Base-by-base conservation (phyloP, 2,797 vertebrate species). In the Siniperca obscura region DNA sequence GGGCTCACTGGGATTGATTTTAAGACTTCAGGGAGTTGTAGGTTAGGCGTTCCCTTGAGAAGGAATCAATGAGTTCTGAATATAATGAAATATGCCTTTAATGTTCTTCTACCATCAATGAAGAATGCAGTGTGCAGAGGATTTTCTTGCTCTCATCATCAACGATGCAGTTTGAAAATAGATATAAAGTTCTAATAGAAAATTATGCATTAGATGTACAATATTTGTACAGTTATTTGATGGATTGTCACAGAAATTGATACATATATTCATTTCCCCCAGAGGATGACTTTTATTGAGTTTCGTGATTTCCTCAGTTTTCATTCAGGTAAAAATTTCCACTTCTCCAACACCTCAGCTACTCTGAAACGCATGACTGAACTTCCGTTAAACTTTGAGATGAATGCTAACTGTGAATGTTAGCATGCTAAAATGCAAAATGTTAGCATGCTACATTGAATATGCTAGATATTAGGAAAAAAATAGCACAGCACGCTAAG, bases 1-100 rank as follows among this genome's bases (percentile, higher is more conserved):
- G 0, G 78, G 81, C 36, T 74, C 64, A 0, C 69, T 55, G 46
- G 64, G 83, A 86, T 80, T 82, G 83, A 80, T 81, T 84, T 78
- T 59, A 46, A 60, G 76, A 85, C 88, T 22, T 21, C 19, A 5
- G 82, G 80, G 87, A 86, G 66, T 76, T 77, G 76, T 70, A 59
- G 78, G 84, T 76, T 76, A 70, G 72, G 0, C 27, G 64, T 9
- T 77, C 89, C 84, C 84, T 0, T 1, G 81, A 76, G 88, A 44
- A 34, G 25, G 36, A 67, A 30, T 66, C 87, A 87, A 87, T 82
- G 83, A 87, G 78, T 9, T 61, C 30, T 66, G 75, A 71, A 21
- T 44, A 69, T 42, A 76, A 84, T 72, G 76, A 84, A 81, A 76
- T 46, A 38, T 50, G 60, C 64, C 70, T 44, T 36, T 55, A 40